Percentiles rank a stretch among this genome's conserved stretches.
These are phyloP conservation scores for Baccha elongata DNA, from an alignment of 2,888 invertebrate genomes.

Conservation along the genomic window DNA sequence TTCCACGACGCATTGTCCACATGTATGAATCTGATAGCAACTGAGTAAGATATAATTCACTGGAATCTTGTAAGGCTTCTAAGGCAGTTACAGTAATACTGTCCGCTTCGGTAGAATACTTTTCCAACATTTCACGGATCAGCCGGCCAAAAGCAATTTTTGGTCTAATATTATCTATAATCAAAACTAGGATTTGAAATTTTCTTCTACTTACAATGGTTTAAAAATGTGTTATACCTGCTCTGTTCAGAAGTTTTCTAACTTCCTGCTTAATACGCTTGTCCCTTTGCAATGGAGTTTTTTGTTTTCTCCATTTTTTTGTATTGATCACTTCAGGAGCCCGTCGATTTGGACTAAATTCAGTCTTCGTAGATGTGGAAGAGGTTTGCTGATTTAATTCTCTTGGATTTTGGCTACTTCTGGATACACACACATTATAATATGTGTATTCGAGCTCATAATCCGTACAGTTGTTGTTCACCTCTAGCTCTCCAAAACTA, in stretches of 20 bases:
- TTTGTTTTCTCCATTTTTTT: slow-evolving; percentile 57
- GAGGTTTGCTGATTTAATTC: slow-evolving; percentile 5
- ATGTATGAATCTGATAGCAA: slow-evolving; percentile 83
- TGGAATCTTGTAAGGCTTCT: slow-evolving; percentile 83
- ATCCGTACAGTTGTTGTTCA: slow-evolving; percentile 52
- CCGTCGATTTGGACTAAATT: neutral
- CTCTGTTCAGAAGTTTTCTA: slow-evolving; percentile 61
- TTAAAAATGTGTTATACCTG: slow-evolving; percentile 1
- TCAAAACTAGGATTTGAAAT: neutral
- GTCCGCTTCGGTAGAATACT: slow-evolving; percentile 46
- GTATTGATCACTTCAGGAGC: neutral
- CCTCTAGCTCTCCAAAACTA: neutral
- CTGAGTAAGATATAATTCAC: slow-evolving; percentile 83
- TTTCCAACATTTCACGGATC: slow-evolving; percentile 81
- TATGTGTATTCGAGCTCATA: slow-evolving; percentile 70
- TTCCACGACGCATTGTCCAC: slow-evolving; percentile 82
- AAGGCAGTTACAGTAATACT: slow-evolving; percentile 81
- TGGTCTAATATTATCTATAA: slow-evolving; percentile 79
- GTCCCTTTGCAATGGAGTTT: slow-evolving; percentile 26
- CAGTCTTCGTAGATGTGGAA: neutral
- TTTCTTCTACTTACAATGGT: neutral
- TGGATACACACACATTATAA: slow-evolving; percentile 25
- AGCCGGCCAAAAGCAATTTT: slow-evolving; percentile 82
- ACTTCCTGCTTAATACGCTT: slow-evolving; percentile 59
- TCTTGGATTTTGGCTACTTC: neutral